phyloP scores from a whole-genome alignment of 2,113 vertebrate genomes.

The Rhipidura dahli region DNA sequence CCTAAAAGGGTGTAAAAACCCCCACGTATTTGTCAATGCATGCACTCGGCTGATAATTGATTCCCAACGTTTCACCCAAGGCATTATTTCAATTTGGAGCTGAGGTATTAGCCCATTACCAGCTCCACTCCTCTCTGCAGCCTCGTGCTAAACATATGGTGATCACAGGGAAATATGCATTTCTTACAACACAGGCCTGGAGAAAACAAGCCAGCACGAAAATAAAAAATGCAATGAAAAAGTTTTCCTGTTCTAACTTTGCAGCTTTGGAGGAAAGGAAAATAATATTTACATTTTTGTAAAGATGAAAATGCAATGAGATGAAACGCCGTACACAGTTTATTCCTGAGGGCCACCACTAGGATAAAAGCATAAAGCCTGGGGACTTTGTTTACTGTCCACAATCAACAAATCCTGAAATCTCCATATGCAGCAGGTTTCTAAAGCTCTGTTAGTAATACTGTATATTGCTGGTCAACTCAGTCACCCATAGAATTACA shows the following conservation, averaged over 20 bases:
- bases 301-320: constrained; percentile 62
- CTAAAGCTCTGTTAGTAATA: constrained; percentile 62
- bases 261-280: constrained; percentile 36
- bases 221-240: constrained; percentile 29
- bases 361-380: constrained; percentile 69
- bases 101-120: constrained; percentile 32
- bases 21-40: neutral
- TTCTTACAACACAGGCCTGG: neutral
- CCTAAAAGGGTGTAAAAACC: neutral
- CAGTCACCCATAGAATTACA: constrained; percentile 78
- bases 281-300: constrained; percentile 59
- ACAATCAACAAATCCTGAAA: constrained; percentile 73
- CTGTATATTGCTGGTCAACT: constrained; percentile 71
- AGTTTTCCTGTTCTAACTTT: constrained; percentile 58
- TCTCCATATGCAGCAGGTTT: constrained; percentile 74
- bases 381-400: constrained; percentile 71
- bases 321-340: constrained; percentile 27
- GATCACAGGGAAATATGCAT: constrained; percentile 16
- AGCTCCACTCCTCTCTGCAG: neutral
- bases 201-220: neutral
- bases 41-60: neutral
- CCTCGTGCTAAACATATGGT: constrained; percentile 13
- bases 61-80: constrained; percentile 8
- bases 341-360: constrained; percentile 65
- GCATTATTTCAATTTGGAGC: constrained; percentile 33